phyloP scores from a whole-genome alignment of 2,888 invertebrate genomes.

The Leucophora obtusa region DNA sequence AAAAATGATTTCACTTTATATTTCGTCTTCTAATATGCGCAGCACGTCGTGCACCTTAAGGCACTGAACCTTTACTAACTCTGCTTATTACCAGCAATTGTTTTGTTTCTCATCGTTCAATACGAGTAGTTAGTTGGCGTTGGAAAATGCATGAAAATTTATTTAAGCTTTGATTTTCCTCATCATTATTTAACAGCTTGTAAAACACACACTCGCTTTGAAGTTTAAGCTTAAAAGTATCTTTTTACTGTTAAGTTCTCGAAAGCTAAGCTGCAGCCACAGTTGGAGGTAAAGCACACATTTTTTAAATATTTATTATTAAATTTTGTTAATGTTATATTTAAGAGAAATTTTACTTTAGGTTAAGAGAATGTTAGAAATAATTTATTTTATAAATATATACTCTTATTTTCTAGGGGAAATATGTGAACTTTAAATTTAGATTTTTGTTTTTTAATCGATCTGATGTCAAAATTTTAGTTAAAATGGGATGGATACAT shows the following conservation, averaged over 20 bases:
- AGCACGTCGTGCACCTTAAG: conserved; percentile 58
- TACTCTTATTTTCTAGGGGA: not conserved
- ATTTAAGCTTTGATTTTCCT: conserved; percentile 56
- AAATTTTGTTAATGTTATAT: conserved; percentile 12
- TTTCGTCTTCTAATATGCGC: conserved; percentile 39
- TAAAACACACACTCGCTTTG: not conserved
- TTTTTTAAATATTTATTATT: conserved; percentile 7
- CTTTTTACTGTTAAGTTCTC: conserved; percentile 37
- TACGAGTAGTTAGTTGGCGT: conserved; percentile 26
- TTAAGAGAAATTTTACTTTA: not conserved
- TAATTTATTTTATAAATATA: not conserved
- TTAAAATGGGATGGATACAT: no score
- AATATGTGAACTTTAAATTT: not conserved
- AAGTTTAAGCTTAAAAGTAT: conserved; percentile 43
- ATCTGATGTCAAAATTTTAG: no score
- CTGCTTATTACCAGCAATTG: conserved; percentile 35
- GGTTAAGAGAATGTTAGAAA: not conserved
- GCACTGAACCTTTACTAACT: conserved; percentile 62
- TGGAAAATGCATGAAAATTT: conserved; percentile 58
- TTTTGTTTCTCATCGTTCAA: conserved; percentile 48
- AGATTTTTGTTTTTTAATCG: no score
- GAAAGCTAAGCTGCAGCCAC: conserved; percentile 48
- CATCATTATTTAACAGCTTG: conserved; percentile 24
- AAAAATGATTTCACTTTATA: not conserved
- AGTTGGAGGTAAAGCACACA: conserved; percentile 23